Base-by-base conservation (phyloP, 2,888 invertebrate genomes). In the Gisinianus flammeolus region DNA sequence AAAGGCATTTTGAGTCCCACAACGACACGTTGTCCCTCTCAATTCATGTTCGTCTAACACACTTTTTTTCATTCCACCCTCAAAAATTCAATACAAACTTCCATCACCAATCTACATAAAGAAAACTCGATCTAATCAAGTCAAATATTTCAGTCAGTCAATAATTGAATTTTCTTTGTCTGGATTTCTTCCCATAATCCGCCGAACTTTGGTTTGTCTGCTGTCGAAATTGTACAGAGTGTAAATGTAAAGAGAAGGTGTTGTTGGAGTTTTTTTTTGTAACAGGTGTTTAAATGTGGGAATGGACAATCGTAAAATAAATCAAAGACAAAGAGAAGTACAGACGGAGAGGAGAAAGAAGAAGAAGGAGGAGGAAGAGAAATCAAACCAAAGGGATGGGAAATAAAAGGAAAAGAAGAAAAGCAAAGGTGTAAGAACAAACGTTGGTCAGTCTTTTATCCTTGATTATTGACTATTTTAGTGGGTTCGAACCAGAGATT, bases 371-470 rank as follows among this genome's bases (percentile, higher is more conserved):
- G 28, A 70, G 4, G 28, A 16, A 24, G 68, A 68, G n/a, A 66
- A 31, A 28, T 31, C n/a, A 33, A 69, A 31, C 10, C 3, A 44
- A 19, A 28, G 24, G 52, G 52, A 52, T 16, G 52, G 31, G 52
- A 70, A 26, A 28, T 16, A 35, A 33, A 12, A 68, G 22, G 35
- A 35, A 68, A n/a, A 68, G 35, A 35, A 35, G 24, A 22, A 35
- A 24, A n/a, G 24, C n/a, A 70, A 28, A 62, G 62, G 62, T 62
- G 62, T 62, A 10, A 28, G 24, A 62, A 58, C 22, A 58, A 62
- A 22, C 62, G 62, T 28, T 62, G 62, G 62, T 62, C 62, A 62
- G 26, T 62, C 62, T 62, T 62, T 62, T 62, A 26, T 62, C 62
- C 26, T 62, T 62, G 62, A 62, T 62, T 62, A 62, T 62, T 62